Evolutionary conservation across 37 sponge, comb jelly and placozoan genomes (phyloP).

Genomic region (Hormiphora californensis): DNA sequence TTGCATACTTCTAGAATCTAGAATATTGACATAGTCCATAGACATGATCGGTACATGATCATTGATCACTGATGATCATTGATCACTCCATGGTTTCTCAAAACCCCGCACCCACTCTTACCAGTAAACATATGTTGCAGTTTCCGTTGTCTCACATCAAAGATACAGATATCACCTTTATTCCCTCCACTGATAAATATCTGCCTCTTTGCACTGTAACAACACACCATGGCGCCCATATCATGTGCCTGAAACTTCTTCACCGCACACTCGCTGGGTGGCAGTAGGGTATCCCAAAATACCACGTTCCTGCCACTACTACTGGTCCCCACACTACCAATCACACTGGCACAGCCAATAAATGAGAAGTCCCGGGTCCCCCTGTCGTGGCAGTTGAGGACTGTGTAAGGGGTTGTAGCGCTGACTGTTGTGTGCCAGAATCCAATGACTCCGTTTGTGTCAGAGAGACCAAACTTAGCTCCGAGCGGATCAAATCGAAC

Average conservation of each 20-base stretch:
- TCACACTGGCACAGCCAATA: neutral
- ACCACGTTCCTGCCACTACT: neutral
- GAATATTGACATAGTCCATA: no score
- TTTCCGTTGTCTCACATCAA: constrained; percentile 40
- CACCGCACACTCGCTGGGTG: neutral
- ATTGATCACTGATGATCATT: no score
- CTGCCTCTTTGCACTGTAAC: constrained; percentile 36
- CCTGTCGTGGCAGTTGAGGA: constrained; percentile 30
- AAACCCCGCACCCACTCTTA: no score
- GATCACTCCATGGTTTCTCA: no score
- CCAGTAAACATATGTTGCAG: constrained; percentile 29
- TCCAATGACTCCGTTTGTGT: constrained; percentile 30
- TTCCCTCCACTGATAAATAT: neutral
- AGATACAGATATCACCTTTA: constrained; percentile 29
- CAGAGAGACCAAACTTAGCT: constrained; percentile 22
- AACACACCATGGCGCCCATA: constrained; percentile 36
- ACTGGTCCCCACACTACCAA: constrained; percentile 9
- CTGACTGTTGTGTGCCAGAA: constrained; percentile 37
- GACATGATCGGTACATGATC: no score
- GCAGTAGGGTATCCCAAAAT: constrained; percentile 10
- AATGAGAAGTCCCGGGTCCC: constrained; percentile 12
- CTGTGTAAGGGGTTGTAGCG: neutral
- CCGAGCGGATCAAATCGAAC: constrained; percentile 3
- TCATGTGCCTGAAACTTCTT: constrained; percentile 49
- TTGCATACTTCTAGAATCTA: no score